Evolutionary conservation across 2,113 vertebrate species (phyloP).

Genomic region (Pleuronectes platessa): DNA sequence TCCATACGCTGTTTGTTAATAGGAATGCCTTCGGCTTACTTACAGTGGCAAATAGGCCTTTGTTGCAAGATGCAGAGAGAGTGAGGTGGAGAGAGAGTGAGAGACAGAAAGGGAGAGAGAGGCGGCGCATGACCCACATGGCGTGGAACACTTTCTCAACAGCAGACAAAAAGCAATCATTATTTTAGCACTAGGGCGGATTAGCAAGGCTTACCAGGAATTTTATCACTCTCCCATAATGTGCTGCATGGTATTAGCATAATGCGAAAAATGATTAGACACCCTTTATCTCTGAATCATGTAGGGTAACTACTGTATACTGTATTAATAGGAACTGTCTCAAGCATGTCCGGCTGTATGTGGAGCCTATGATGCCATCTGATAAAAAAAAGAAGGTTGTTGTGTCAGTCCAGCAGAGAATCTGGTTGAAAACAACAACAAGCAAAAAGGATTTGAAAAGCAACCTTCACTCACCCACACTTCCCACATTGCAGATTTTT

Average conservation of each 20-base stretch:
- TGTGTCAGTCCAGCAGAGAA: neutral
- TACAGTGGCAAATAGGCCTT: constrained; percentile 53
- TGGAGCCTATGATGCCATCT: constrained; percentile 22
- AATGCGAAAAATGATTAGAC: constrained; percentile 75
- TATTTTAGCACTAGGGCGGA: constrained; percentile 75
- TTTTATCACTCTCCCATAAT: constrained; percentile 74
- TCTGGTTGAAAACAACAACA: neutral
- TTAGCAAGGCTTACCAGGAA: constrained; percentile 78
- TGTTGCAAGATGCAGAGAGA: constrained; percentile 38
- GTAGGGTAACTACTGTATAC: constrained; percentile 55
- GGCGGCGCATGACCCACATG: constrained; percentile 59
- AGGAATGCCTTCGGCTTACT: constrained; percentile 60
- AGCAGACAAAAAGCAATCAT: constrained; percentile 77
- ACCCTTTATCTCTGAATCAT: constrained; percentile 70
- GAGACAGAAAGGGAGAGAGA: constrained; percentile 24
- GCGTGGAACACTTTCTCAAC: constrained; percentile 59
- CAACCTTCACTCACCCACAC: neutral
- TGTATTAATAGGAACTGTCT: constrained; percentile 61
- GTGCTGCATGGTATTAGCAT: constrained; percentile 75
- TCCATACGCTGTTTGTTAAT: constrained; percentile 45
- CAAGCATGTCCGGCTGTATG: constrained; percentile 41
- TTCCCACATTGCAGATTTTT: neutral
- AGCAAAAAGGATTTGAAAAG: neutral
- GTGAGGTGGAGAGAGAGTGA: constrained; percentile 15
- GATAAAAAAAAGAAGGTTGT: constrained; percentile 9